Evolutionary conservation across 2,888 invertebrate species (phyloP).

Genomic region (Drosophila peninsularis): DNA sequence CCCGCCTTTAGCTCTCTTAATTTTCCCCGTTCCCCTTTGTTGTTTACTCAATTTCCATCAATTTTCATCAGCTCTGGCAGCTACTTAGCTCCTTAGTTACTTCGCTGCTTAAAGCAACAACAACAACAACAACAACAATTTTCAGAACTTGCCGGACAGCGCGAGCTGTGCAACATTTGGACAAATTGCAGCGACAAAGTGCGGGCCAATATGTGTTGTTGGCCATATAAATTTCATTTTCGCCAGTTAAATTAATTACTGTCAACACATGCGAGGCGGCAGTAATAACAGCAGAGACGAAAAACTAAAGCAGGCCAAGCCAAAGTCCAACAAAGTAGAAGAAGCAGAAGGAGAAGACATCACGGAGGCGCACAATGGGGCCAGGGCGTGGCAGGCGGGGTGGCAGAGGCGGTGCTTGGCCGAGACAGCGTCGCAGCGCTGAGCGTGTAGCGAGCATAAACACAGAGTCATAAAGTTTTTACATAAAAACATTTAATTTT

Average conservation of each 20-base stretch:
- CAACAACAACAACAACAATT: not conserved
- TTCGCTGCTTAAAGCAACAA: slow-evolving; percentile 6
- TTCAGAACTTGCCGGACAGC: slow-evolving; percentile 12
- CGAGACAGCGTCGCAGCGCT: slow-evolving; percentile 25
- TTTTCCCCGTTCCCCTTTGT: not conserved
- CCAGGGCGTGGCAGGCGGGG: not conserved
- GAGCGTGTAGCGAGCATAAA: slow-evolving; percentile 74
- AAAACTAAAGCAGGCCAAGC: slow-evolving; percentile 76
- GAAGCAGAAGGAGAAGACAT: slow-evolving; percentile 11
- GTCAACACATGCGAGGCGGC: slow-evolving; percentile 71
- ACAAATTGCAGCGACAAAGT: slow-evolving; percentile 57
- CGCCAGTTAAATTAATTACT: slow-evolving; percentile 78
- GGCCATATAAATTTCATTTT: slow-evolving; percentile 74
- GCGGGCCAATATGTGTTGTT: slow-evolving; percentile 69
- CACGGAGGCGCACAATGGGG: slow-evolving; percentile 22
- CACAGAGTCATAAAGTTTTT: slow-evolving; percentile 80
- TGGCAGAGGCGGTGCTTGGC: not conserved
- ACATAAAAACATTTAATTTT: slow-evolving; percentile 80
- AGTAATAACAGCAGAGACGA: slow-evolving; percentile 35
- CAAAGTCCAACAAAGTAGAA: slow-evolving; percentile 56
- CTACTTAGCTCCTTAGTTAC: slow-evolving; percentile 13
- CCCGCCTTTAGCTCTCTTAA: not conserved
- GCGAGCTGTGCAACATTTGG: slow-evolving; percentile 42
- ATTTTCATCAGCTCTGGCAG: slow-evolving; percentile 1
- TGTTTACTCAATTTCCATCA: not conserved